These are phyloP conservation scores for Halcyon badia DNA, from an alignment of 2,797 vertebrate genomes.

Conservation along the genomic window DNA sequence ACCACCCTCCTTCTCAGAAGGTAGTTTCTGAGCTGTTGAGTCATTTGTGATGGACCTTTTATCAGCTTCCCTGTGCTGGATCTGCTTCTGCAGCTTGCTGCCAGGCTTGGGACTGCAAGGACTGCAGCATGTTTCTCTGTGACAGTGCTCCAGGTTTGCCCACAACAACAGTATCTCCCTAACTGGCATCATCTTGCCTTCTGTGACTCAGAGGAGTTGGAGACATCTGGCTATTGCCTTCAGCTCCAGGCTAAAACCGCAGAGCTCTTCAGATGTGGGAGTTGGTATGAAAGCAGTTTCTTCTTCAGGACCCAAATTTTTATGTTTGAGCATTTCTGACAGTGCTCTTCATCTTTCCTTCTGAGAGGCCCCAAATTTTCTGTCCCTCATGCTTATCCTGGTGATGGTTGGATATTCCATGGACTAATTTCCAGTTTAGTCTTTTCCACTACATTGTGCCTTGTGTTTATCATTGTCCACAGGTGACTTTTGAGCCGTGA, in stretches of 20 bases:
- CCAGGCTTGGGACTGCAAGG: neutral
- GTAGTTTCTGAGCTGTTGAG: neutral
- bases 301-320: neutral
- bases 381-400: neutral
- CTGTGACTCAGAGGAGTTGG: neutral
- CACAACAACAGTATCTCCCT: neutral
- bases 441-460: neutral
- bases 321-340: neutral
- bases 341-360: neutral
- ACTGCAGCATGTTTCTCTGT: neutral
- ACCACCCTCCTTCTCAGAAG: neutral
- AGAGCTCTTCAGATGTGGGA: neutral
- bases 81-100: neutral
- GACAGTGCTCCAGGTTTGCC: neutral
- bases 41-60: neutral
- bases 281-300: accelerated
- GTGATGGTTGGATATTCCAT: neutral
- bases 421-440: neutral
- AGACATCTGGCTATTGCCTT: neutral
- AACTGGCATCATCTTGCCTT: neutral
- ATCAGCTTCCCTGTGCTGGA: neutral
- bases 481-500: neutral
- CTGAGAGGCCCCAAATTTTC: neutral
- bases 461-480: neutral
- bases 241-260: neutral